These are phyloP conservation scores for Alloscopus bannaensis DNA, from an alignment of 2,888 invertebrate genomes.

Conservation along the genomic window DNA sequence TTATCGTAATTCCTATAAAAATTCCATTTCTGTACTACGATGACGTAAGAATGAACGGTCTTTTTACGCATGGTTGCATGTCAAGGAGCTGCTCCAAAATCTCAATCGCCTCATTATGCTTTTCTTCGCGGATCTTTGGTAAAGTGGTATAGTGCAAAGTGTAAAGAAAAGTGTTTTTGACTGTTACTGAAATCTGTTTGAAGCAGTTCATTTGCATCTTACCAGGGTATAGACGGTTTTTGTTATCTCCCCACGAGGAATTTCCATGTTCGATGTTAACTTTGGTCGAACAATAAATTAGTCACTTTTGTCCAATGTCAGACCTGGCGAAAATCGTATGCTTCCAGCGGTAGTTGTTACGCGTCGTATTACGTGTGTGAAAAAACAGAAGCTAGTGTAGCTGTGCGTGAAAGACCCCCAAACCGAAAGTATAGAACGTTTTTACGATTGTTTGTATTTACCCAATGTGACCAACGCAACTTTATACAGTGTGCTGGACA, in stretches of 20 bases:
- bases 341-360: too few relatives aligned
- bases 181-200: not conserved
- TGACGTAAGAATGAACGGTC: not conserved
- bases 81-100: conserved; percentile 70
- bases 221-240: conserved; percentile 97
- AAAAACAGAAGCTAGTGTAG: too few relatives aligned
- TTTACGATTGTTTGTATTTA: too few relatives aligned
- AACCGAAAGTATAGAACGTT: too few relatives aligned
- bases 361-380: too few relatives aligned
- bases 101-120: conserved; percentile 51
- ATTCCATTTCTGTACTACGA: not conserved
- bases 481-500: too few relatives aligned
- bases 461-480: too few relatives aligned
- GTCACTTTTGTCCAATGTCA: too few relatives aligned
- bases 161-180: not conserved
- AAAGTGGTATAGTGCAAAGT: not conserved
- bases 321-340: too few relatives aligned
- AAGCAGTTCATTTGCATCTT: conserved; percentile 74
- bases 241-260: conserved; percentile 93
- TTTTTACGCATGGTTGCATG: conserved; percentile 55
- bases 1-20: not conserved
- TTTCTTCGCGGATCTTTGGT: conserved; percentile 47
- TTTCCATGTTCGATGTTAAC: conserved; percentile 67
- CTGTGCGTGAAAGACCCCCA: too few relatives aligned
- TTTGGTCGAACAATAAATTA: not conserved